phyloP scores from a whole-genome alignment of 2,797 vertebrate species.

The Cheirogaleus major region DNA sequence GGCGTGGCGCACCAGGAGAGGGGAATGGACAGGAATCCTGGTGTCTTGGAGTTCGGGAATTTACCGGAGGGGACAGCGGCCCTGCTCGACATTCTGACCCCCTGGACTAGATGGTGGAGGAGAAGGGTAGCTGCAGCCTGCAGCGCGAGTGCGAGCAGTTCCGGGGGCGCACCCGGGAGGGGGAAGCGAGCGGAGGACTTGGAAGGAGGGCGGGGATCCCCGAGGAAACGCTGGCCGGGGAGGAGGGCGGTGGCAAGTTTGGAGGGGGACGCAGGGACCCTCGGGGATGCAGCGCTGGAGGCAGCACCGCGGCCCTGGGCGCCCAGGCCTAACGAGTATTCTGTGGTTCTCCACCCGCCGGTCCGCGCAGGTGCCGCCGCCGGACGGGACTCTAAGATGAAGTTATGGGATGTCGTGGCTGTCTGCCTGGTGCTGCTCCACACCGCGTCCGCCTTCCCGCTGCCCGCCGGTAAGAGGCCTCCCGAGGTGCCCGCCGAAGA shows the following conservation, averaged over 20 bases:
- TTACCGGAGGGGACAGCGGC: background rate
- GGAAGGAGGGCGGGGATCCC: background rate
- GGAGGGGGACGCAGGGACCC: background rate
- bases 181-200: background rate
- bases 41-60: background rate
- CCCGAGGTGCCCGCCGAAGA: slow-evolving; percentile 87
- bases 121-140: background rate
- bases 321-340: slow-evolving; percentile 63
- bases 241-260: background rate
- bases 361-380: slow-evolving; percentile 90
- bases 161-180: background rate
- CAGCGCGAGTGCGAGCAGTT: background rate
- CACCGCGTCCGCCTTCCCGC: slow-evolving; percentile 93
- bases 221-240: background rate
- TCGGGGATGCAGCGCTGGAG: background rate
- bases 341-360: slow-evolving; percentile 26
- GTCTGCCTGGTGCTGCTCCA: slow-evolving; percentile 99
- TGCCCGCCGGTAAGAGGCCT: slow-evolving; percentile 95
- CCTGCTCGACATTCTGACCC: background rate
- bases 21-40: background rate
- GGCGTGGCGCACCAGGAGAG: background rate
- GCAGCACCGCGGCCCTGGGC: background rate
- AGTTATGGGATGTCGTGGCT: slow-evolving; percentile 99
- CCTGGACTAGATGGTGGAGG: background rate
- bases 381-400: slow-evolving; percentile 99